Conservation (phyloP, 1,140 invertebrate genomes). For the Drosophila rufa region DNA sequence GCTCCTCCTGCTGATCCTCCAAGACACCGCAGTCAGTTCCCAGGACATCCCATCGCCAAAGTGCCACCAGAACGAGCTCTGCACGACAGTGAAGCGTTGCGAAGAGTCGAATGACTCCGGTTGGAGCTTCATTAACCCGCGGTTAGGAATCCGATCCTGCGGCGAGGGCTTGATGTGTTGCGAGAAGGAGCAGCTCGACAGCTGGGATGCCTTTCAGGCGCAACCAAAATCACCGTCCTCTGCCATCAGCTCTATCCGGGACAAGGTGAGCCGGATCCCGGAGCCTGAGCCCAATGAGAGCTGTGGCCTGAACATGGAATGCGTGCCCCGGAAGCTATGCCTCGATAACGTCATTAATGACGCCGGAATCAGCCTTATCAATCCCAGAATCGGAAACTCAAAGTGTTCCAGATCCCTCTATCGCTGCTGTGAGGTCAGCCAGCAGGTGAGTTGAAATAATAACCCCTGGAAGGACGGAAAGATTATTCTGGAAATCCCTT, state of each 20-base stretch:
- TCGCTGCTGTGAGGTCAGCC: constrained; percentile 56
- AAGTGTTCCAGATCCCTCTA: constrained; percentile 40
- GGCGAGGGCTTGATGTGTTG: constrained; percentile 48
- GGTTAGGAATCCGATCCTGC: constrained; percentile 35
- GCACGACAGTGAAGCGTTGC: constrained; percentile 52
- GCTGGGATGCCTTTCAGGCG: constrained; percentile 38
- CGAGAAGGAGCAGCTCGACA: constrained; percentile 55
- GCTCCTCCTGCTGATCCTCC: constrained; percentile 24
- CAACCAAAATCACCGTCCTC: no score
- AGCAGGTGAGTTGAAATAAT: constrained; percentile 25
- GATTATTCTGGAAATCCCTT: no score
- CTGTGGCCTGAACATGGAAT: constrained; percentile 64
- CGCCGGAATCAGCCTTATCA: constrained; percentile 49
- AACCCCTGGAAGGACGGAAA: not conserved
- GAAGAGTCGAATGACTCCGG: constrained; percentile 57
- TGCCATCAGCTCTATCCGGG: not conserved
- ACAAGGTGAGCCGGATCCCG: constrained; percentile 2
- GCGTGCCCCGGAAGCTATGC: constrained; percentile 60
- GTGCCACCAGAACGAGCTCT: constrained; percentile 44
- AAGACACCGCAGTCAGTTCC: not conserved
- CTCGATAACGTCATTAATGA: constrained; percentile 56
- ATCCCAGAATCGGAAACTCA: constrained; percentile 52
- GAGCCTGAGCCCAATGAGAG: constrained; percentile 53
- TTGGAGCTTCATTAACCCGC: constrained; percentile 33
- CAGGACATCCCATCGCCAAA: constrained; percentile 19